Base-by-base conservation (phyloP, 1,140 invertebrate species). In the Lineus longissimus region DNA sequence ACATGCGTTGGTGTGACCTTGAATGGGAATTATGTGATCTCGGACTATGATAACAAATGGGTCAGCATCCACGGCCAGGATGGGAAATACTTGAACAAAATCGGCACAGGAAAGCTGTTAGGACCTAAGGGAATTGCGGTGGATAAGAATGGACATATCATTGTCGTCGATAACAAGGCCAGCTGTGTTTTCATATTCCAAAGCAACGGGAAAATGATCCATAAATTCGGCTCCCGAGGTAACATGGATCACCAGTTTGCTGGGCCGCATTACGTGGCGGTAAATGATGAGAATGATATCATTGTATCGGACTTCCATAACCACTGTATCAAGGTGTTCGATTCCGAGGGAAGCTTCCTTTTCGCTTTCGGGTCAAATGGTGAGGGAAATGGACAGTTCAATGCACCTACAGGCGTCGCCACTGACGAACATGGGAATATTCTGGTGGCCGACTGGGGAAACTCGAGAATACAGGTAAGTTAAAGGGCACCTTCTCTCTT, bases 31-130 rank as follows among this genome's bases (percentile, higher is more conserved):
- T 86, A 82, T 70, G 76, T 85, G n/a, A 80, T 87, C 1, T 84
- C 85, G 7, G 86, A 87, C 67, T 86, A 86, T 71, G 86, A 87
- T 66, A 86, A 86, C 68, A 85, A 84, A 71, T 86, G 85, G 82
- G 78, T 87, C 40, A 85, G 83, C 68, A 78, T 86, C 17, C 86
- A 83, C 73, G 80, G 82, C 60, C 80, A 80, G 1, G 84, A 83
- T 63, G 86, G 86, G 17, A 86, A 86, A 71, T 86, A 84, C 72
- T 71, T 86, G 33, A 84, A 76, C 60, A 77, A 84, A 64, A 80
- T 87, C 47, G 86, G 86, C 9, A 79, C 81, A 59, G 84, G 85
- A 57, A 85, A 85, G 70, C 77, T 87, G 22, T 69, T 85, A n/a
- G 85, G 80, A 58, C 85, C 85, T 17, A 86, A 86, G 68, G 86